Percentiles rank a stretch among this genome's conserved stretches.
Evolutionary conservation across 2,113 vertebrate genomes (phyloP).

Genomic region (Phocoena phocoena): DNA sequence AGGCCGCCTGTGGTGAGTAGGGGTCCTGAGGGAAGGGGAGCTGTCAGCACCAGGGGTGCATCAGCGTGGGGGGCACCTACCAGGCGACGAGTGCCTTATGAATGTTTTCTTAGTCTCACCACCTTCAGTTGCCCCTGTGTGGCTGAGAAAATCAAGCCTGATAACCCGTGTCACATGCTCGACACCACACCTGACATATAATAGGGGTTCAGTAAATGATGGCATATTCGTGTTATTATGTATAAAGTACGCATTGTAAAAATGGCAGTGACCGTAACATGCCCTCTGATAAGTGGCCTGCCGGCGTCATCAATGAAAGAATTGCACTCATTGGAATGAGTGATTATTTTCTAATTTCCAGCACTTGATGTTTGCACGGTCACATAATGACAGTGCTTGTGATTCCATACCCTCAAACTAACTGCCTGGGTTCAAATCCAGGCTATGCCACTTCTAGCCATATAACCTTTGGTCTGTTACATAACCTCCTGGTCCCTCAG

Average conservation of each 20-base stretch:
- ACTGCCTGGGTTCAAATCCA: background rate
- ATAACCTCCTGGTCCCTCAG: background rate
- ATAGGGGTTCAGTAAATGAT: background rate
- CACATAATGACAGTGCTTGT: fast-evolving
- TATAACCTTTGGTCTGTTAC: background rate
- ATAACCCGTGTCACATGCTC: too few relatives aligned
- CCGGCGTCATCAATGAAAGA: background rate
- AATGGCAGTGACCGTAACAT: background rate
- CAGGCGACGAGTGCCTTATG: background rate
- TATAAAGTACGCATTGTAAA: background rate
- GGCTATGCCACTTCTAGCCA: background rate
- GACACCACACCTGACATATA: background rate
- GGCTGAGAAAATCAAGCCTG: background rate
- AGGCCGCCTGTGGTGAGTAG: background rate
- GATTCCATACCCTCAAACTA: background rate
- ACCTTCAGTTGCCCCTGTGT: background rate
- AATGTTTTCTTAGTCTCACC: background rate
- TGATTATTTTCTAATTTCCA: background rate
- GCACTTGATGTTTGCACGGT: background rate
- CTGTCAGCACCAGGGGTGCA: fast-evolving
- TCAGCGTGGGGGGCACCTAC: background rate
- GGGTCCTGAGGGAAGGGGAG: background rate
- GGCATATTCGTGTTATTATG: too few relatives aligned
- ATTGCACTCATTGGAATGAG: fast-evolving
- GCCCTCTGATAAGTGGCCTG: background rate